Evolutionary conservation across 2,113 vertebrate species (phyloP).

Genomic region (Muntiacus reevesi): DNA sequence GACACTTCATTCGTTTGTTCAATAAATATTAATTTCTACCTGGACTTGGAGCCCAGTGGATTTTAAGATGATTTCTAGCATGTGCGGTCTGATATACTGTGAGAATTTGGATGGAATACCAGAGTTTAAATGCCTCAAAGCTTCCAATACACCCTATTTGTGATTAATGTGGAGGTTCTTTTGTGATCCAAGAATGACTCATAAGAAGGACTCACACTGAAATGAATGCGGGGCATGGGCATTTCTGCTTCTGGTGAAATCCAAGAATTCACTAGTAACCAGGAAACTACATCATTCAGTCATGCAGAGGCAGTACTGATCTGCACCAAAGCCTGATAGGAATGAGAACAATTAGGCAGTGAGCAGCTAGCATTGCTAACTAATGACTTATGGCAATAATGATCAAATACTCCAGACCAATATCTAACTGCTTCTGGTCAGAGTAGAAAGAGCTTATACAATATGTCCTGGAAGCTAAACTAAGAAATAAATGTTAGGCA

Average conservation of each 20-base stretch:
- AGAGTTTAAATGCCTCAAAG: not conserved
- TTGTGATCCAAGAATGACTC: not conserved
- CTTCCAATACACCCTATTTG: not conserved
- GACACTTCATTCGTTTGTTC: conserved; percentile 16
- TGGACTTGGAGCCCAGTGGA: not conserved
- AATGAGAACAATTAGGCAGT: not conserved
- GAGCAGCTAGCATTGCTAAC: not conserved
- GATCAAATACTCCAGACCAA: not conserved
- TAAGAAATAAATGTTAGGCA: not conserved
- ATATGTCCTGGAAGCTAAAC: not conserved
- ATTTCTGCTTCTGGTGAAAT: not conserved
- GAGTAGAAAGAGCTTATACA: not conserved
- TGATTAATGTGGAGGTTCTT: not conserved
- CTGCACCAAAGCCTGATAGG: not conserved
- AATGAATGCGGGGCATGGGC: not conserved
- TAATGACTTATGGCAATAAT: not conserved
- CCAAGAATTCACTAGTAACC: not conserved
- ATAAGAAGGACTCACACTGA: not conserved
- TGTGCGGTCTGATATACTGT: not conserved
- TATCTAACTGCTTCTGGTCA: not conserved
- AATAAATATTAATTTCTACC: conserved; percentile 48
- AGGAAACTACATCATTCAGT: not conserved
- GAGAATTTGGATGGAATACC: conserved; percentile 9
- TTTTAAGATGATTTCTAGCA: conserved; percentile 22
- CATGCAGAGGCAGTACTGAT: not conserved